A percentile compares a stretch with the other conserved stretches of the same genome.
These are phyloP conservation scores for Mustelus asterias DNA, from an alignment of 2,113 vertebrate species.

Conservation along the genomic window DNA sequence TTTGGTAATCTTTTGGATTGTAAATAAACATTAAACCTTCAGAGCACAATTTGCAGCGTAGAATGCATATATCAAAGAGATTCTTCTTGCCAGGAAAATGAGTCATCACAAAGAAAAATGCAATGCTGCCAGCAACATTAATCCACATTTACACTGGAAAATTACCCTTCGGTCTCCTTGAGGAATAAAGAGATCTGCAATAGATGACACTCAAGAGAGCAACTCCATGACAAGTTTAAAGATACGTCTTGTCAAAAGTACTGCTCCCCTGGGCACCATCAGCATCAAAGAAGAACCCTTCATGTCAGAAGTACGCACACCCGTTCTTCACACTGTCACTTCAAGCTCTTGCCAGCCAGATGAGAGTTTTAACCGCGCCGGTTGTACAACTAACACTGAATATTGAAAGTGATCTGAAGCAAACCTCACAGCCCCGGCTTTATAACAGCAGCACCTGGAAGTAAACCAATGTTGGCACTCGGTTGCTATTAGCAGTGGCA, in stretches of 20 bases:
- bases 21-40: background rate
- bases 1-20: background rate
- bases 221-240: slow-evolving; percentile 40
- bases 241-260: slow-evolving; percentile 37
- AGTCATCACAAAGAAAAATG: background rate
- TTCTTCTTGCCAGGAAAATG: background rate
- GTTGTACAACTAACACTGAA: background rate
- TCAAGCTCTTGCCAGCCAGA: background rate
- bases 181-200: slow-evolving; percentile 14
- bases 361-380: background rate
- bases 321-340: background rate
- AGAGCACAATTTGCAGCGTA: background rate
- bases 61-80: background rate
- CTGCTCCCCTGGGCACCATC: slow-evolving; percentile 38
- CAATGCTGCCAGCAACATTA: background rate
- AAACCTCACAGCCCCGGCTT: slow-evolving; percentile 20
- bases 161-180: background rate
- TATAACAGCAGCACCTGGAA: slow-evolving; percentile 33
- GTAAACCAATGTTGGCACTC: slow-evolving; percentile 33
- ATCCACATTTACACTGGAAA: background rate
- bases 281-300: slow-evolving; percentile 1
- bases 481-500: slow-evolving; percentile 39
- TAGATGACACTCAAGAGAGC: slow-evolving; percentile 38
- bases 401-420: background rate
- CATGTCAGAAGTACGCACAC: background rate